phyloP scores from a whole-genome alignment of 2,888 invertebrate genomes.

The Aphidoletes aphidimyza region DNA sequence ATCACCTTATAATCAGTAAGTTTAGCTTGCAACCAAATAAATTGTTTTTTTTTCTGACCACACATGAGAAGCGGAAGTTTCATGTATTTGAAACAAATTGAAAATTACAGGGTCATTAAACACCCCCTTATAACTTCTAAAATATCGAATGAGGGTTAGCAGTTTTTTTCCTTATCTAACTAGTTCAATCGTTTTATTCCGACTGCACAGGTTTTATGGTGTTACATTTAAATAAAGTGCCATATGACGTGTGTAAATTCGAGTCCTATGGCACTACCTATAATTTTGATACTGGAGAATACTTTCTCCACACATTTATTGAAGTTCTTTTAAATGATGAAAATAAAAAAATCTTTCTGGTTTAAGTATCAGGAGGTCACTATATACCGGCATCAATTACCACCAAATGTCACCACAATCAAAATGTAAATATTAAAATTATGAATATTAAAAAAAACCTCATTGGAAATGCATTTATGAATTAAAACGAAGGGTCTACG shows the following conservation, averaged over 20 bases:
- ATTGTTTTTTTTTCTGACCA: conserved; percentile 35
- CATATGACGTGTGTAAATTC: not conserved
- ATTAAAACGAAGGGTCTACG: too few species aligned
- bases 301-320: too few species aligned
- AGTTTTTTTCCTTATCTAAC: not conserved
- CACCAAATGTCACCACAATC: conserved; percentile 42
- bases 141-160: too few species aligned
- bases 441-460: not conserved
- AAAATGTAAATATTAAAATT: not conserved
- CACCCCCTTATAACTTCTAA: not conserved
- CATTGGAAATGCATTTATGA: not conserved
- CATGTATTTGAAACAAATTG: not conserved
- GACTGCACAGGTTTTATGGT: too few species aligned
- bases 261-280: too few species aligned
- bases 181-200: not conserved
- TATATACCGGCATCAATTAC: not conserved
- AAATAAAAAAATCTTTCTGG: too few species aligned
- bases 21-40: not conserved
- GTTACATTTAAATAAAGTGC: not conserved
- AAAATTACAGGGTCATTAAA: conserved; percentile 42
- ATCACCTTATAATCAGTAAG: not conserved
- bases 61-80: conserved; percentile 12
- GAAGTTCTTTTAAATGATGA: too few species aligned
- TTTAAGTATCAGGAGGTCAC: too few species aligned
- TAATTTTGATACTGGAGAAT: too few species aligned